Conservation (phyloP, 2,888 invertebrate species). For the Drosophila tripunctata region DNA sequence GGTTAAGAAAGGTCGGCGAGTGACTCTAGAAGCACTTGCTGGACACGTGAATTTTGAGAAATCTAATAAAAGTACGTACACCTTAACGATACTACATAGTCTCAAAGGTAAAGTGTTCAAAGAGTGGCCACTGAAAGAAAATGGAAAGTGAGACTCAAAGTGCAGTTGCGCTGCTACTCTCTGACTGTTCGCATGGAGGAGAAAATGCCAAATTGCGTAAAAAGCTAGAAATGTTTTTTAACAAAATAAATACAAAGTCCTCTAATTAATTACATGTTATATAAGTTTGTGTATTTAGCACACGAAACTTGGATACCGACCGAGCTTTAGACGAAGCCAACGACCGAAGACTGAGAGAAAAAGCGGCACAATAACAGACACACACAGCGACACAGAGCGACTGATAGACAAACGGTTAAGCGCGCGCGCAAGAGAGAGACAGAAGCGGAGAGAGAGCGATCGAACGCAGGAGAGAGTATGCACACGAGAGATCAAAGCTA, state of each 20-base stretch:
- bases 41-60: background rate
- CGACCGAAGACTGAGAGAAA: constrained; percentile 45
- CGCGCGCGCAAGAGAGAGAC: constrained; percentile 15
- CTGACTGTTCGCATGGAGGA: background rate
- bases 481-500: constrained; percentile 29
- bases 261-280: constrained; percentile 71
- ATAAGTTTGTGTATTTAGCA: constrained; percentile 66
- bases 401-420: constrained; percentile 9
- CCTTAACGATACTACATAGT: background rate
- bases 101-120: background rate
- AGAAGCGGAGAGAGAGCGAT: constrained; percentile 5
- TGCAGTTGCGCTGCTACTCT: background rate
- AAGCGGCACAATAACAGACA: constrained; percentile 32
- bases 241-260: constrained; percentile 21
- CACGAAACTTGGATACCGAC: constrained; percentile 40
- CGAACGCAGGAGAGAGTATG: constrained; percentile 8
- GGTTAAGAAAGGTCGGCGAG: constrained; percentile 6
- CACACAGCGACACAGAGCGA: constrained; percentile 24
- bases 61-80: background rate
- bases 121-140: constrained; percentile 32
- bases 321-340: constrained; percentile 46
- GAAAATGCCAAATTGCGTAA: constrained; percentile 50
- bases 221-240: constrained; percentile 30
- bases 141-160: constrained; percentile 46
- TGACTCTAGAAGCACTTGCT: background rate